Conservation (phyloP, 2,888 invertebrate species). For the Microplitis manilae region DNA sequence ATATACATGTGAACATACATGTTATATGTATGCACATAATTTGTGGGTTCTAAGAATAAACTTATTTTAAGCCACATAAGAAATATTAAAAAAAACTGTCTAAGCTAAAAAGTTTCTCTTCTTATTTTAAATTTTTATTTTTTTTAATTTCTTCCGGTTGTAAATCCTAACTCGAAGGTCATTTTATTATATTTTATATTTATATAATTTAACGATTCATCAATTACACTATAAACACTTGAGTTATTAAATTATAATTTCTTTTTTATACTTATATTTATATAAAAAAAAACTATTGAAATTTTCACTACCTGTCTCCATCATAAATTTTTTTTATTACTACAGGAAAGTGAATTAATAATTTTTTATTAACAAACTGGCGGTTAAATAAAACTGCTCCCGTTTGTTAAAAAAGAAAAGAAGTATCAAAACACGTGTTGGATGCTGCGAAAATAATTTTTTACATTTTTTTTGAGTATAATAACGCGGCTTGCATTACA, state of each 20-base stretch:
- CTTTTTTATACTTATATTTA: neutral
- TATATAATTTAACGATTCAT: neutral
- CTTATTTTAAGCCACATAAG: slow-evolving; percentile 44
- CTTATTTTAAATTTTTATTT: slow-evolving; percentile 15
- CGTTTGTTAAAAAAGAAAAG: neutral
- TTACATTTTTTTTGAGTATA: slow-evolving; percentile 55
- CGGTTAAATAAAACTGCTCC: no score
- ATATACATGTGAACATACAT: slow-evolving; percentile 23
- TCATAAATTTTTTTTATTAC: neutral
- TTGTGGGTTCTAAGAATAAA: slow-evolving; percentile 45
- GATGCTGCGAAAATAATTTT: neutral
- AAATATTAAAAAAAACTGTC: slow-evolving; percentile 29
- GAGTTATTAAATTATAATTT: neutral
- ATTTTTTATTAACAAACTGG: no score
- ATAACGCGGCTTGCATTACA: slow-evolving; percentile 70
- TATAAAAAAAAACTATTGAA: neutral
- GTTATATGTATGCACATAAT: slow-evolving; percentile 39
- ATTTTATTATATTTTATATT: neutral
- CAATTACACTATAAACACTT: neutral
- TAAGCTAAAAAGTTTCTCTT: slow-evolving; percentile 16
- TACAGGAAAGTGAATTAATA: no score
- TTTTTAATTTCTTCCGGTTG: slow-evolving; percentile 7
- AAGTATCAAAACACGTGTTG: slow-evolving; percentile 15
- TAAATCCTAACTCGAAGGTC: slow-evolving; percentile 20
- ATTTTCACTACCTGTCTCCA: neutral